A percentile compares a stretch with the other conserved stretches of the same genome.
Evolutionary conservation across 2,797 vertebrate genomes (phyloP).

Genomic region (Muscicapa comitata): DNA sequence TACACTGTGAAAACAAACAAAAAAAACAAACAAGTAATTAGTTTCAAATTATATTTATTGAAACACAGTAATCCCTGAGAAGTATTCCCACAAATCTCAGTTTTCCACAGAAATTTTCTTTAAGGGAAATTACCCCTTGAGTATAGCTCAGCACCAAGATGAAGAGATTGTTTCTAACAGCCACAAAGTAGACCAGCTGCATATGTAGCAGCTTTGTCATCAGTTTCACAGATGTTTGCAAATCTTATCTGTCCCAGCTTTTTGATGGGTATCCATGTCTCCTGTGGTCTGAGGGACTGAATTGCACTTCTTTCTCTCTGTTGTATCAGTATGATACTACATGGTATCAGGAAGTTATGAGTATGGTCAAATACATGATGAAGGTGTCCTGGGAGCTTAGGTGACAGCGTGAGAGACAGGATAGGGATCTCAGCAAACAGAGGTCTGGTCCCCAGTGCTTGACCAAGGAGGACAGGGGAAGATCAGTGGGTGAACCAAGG

Average conservation of each 20-base stretch:
- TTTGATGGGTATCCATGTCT: neutral
- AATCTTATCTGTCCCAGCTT: neutral
- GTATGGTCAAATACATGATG: neutral
- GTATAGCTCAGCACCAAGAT: neutral
- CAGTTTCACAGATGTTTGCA: neutral
- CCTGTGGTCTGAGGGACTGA: neutral
- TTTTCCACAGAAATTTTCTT: neutral
- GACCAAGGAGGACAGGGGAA: neutral
- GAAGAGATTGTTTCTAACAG: neutral
- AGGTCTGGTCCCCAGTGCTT: rapidly evolving
- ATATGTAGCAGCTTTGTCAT: neutral
- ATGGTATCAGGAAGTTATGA: neutral
- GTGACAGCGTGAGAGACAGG: neutral
- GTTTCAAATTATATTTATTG: neutral
- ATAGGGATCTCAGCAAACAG: neutral
- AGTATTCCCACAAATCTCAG: neutral
- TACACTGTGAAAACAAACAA: neutral
- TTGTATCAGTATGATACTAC: rapidly evolving
- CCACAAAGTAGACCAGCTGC: neutral
- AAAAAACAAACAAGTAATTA: neutral
- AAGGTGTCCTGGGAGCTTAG: rapidly evolving
- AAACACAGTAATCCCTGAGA: neutral
- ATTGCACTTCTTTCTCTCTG: neutral
- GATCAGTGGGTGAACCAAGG: rapidly evolving
- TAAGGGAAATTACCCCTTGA: neutral